A percentile compares a stretch with the other conserved stretches of the same genome.
Conservation (phyloP, 92 coral and sea anemone genomes). For the Palythoa grandiflora region DNA sequence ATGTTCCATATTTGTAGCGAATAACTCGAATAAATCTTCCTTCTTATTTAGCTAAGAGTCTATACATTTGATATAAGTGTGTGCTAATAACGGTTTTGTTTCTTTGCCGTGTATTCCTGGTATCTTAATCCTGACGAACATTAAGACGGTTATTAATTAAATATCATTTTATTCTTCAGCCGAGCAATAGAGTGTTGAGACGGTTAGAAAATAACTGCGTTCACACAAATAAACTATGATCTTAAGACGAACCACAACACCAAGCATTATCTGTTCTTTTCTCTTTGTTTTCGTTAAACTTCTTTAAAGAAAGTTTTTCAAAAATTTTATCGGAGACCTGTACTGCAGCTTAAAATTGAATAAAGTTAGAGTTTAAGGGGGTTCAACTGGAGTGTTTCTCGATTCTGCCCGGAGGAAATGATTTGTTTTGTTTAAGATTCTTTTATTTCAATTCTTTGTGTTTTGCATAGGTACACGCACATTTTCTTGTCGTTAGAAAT, state of each 20-base stretch:
- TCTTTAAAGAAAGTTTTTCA: not conserved
- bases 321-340: not conserved
- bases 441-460: constrained; percentile 15
- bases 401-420: not conserved
- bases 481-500: not conserved
- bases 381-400: constrained; percentile 1
- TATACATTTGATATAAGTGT: constrained; percentile 85
- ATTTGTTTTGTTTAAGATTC: constrained; percentile 14
- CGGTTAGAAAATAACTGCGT: constrained; percentile 24
- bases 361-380: not conserved
- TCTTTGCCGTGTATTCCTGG: constrained; percentile 81
- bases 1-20: constrained; percentile 70
- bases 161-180: constrained; percentile 68
- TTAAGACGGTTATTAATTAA: constrained; percentile 84
- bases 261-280: not conserved
- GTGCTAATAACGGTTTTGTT: constrained; percentile 94
- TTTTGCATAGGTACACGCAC: not conserved
- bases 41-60: constrained; percentile 83
- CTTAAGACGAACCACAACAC: constrained; percentile 1
- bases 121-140: constrained; percentile 81
- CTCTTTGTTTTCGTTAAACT: not conserved
- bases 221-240: constrained; percentile 27
- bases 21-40: constrained; percentile 86
- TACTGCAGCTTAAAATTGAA: not conserved
- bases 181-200: constrained; percentile 71